A percentile compares a stretch with the other conserved stretches of the same genome.
These are phyloP conservation scores for Saguinus midas DNA, from an alignment of 2,113 vertebrate species.

Conservation along the genomic window DNA sequence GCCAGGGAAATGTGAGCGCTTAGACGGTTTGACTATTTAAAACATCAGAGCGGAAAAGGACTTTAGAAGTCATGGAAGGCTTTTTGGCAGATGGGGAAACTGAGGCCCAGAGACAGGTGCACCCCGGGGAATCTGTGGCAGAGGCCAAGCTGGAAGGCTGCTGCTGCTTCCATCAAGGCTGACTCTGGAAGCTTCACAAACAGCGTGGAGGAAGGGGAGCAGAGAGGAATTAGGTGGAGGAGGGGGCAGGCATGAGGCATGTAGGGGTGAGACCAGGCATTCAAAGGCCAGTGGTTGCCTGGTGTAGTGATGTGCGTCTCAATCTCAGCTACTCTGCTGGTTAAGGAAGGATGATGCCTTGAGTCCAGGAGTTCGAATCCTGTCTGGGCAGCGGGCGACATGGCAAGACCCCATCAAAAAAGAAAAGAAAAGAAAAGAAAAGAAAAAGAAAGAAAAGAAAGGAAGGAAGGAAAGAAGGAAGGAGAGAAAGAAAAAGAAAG, in stretches of 20 bases:
- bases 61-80: neutral
- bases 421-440: too few species aligned
- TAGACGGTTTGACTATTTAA: neutral
- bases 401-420: neutral
- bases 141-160: neutral
- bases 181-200: neutral
- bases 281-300: neutral
- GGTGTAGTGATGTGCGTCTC: neutral
- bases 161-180: too few species aligned
- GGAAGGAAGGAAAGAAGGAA: too few species aligned
- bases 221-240: too few species aligned
- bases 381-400: neutral
- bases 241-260: rapidly evolving
- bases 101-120: neutral
- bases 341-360: neutral
- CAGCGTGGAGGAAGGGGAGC: too few species aligned
- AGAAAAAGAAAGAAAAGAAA: too few species aligned
- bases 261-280: too few species aligned
- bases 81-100: neutral
- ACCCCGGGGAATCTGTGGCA: neutral
- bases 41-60: neutral
- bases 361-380: neutral
- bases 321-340: neutral
- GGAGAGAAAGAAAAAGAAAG: too few species aligned
- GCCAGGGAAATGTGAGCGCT: neutral